Evolutionary conservation across 2,797 vertebrate genomes (phyloP).

Genomic region (Miichthys miiuy): DNA sequence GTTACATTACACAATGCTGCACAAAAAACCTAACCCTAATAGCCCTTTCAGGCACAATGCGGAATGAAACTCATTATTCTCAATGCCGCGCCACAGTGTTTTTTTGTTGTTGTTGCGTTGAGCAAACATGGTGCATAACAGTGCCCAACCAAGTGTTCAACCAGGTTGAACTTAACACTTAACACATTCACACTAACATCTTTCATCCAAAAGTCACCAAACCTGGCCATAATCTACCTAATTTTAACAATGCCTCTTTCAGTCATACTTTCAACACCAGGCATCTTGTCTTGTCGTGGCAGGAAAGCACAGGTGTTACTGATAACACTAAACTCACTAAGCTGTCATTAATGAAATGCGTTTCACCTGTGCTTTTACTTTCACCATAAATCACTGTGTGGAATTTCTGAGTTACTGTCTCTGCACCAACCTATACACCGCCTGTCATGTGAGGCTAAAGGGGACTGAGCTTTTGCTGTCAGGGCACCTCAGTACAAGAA

Average conservation of each 20-base stretch:
- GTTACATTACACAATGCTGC: background rate
- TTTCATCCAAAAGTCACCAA: background rate
- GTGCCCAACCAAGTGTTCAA: no score
- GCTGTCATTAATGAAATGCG: background rate
- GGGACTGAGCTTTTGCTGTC: conserved; percentile 7
- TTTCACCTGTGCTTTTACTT: background rate
- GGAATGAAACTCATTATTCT: no score
- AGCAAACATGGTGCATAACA: no score
- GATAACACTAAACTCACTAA: background rate
- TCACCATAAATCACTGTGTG: conserved; percentile 28
- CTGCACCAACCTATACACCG: background rate
- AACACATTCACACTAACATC: background rate
- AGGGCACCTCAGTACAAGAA: conserved; percentile 3
- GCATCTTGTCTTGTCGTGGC: background rate
- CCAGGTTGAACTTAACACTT: no score
- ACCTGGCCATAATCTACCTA: background rate
- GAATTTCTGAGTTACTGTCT: conserved; percentile 35
- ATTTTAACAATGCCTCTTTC: background rate
- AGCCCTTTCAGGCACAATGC: no score
- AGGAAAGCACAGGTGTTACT: background rate
- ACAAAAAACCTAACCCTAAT: background rate
- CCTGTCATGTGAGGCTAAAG: conserved; percentile 16
- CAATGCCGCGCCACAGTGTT: no score
- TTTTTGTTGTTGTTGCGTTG: no score
- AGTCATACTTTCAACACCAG: background rate